These are phyloP conservation scores for Tenthredo mesomela DNA, from an alignment of 2,888 invertebrate species.

Conservation along the genomic window DNA sequence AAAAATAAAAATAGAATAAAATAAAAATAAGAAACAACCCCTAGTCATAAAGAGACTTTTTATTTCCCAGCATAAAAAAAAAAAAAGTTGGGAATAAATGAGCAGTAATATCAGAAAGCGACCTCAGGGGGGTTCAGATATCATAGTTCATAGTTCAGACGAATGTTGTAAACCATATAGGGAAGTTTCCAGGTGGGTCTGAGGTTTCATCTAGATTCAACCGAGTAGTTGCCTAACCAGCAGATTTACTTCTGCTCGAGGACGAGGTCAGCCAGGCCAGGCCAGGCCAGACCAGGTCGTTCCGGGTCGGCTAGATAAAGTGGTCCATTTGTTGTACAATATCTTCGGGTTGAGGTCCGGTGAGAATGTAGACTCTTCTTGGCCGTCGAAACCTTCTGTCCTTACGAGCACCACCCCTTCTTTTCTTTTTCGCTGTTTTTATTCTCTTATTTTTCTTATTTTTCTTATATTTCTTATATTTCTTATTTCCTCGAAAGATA, in stretches of 20 bases:
- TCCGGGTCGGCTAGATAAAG: conserved; percentile 30
- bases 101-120: background rate
- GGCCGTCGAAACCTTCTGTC: conserved; percentile 32
- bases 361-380: background rate
- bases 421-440: background rate
- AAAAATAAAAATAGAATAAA: too few species aligned
- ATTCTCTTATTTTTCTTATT: background rate
- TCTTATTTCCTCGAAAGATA: background rate
- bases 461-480: too few species aligned
- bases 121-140: background rate
- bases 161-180: background rate
- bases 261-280: background rate
- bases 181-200: background rate
- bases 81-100: background rate
- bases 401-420: background rate
- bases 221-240: background rate
- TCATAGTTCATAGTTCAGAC: background rate
- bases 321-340: conserved; percentile 46
- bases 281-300: background rate
- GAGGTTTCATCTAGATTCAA: conserved; percentile 3
- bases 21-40: background rate
- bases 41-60: background rate
- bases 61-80: too few species aligned
- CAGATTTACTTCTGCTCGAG: background rate
- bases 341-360: conserved; percentile 6